Evolutionary conservation across 2,797 vertebrate species (phyloP).

Genomic region (Melanogrammus aeglefinus): DNA sequence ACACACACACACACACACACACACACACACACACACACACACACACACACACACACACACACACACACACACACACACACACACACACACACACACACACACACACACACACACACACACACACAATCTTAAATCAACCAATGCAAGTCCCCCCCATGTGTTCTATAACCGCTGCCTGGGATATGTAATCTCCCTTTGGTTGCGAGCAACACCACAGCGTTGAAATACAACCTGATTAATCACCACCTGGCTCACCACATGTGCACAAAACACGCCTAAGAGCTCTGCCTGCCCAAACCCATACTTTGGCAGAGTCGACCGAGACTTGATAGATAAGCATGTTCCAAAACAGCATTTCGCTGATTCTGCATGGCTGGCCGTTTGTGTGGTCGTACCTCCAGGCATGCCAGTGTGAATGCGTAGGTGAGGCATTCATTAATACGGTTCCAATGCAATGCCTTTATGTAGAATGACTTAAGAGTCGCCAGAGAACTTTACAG

Average conservation of each 20-base stretch:
- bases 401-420: background rate
- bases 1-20: background rate
- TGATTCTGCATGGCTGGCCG: background rate
- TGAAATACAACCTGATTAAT: conserved; percentile 61
- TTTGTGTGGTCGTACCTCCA: no score
- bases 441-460: background rate
- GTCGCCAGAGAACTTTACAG: background rate
- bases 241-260: conserved; percentile 53
- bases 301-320: conserved; percentile 40
- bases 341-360: conserved; percentile 19
- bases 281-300: conserved; percentile 59
- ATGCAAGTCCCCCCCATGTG: conserved; percentile 23
- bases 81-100: background rate
- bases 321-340: conserved; percentile 34
- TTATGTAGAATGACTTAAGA: background rate
- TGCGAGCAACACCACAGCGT: conserved; percentile 48
- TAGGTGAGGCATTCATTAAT: background rate
- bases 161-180: conserved; percentile 43
- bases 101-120: background rate
- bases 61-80: background rate
- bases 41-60: background rate
- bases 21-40: background rate
- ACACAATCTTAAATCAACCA: background rate
- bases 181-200: conserved; percentile 42
- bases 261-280: conserved; percentile 19